Conservation (phyloP, 2,113 vertebrate genomes). For the Catagonus wagneri region DNA sequence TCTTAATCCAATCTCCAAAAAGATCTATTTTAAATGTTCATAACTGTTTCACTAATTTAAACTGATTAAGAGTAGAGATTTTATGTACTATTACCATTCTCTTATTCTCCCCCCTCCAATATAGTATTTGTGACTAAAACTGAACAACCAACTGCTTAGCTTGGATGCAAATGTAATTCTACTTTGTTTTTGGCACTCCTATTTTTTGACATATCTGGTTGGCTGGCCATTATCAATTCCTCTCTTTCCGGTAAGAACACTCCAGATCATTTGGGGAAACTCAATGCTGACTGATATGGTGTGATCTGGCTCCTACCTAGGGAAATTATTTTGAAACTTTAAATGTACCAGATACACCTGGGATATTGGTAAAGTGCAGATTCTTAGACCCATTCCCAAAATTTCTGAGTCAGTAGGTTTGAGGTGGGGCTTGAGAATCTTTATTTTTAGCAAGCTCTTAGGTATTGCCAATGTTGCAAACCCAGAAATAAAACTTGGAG, state of each 20-base stretch:
- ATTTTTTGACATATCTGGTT: not conserved
- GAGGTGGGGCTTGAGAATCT: not conserved
- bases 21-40: slow-evolving; percentile 53
- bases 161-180: not conserved
- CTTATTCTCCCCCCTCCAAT: not conserved
- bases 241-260: not conserved
- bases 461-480: not conserved
- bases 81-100: not conserved
- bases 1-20: too few relatives aligned
- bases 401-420: not conserved
- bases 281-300: not conserved
- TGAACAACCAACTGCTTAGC: not conserved
- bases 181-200: not conserved
- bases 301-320: not conserved
- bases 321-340: not conserved
- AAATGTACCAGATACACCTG: not conserved
- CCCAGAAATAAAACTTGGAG: not conserved
- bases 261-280: not conserved
- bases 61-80: not conserved
- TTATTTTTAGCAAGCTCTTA: not conserved
- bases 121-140: not conserved
- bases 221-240: not conserved
- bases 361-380: not conserved
- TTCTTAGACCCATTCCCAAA: rapidly evolving
- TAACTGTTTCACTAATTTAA: not conserved